These are phyloP conservation scores for Malurus cyaneus DNA, from an alignment of 2,113 vertebrate species.

Conservation along the genomic window DNA sequence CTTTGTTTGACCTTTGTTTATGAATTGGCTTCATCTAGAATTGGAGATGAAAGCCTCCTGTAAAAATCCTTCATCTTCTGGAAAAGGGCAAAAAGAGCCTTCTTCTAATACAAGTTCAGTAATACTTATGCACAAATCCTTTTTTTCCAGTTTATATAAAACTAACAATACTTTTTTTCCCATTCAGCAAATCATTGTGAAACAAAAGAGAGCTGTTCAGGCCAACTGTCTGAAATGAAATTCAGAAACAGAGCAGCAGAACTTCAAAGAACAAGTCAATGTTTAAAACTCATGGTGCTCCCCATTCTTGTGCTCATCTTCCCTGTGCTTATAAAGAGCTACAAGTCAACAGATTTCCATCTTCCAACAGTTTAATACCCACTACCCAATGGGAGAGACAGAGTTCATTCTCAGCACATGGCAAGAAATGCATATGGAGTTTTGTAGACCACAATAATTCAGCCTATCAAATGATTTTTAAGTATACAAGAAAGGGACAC, in stretches of 20 bases:
- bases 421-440: neutral
- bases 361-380: neutral
- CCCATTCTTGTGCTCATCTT: neutral
- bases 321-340: neutral
- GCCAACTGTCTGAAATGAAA: neutral
- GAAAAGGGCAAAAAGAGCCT: neutral
- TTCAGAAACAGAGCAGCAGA: neutral
- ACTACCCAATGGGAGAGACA: neutral
- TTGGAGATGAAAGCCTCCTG: neutral
- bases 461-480: neutral
- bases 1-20: constrained; percentile 25
- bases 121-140: neutral
- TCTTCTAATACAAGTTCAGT: neutral
- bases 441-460: neutral
- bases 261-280: neutral
- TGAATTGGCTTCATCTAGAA: neutral
- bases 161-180: neutral
- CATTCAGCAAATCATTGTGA: neutral
- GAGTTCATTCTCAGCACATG: neutral
- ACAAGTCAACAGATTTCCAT: neutral
- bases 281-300: neutral
- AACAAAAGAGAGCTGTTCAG: neutral
- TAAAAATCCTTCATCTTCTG: neutral
- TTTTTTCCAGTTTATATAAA: neutral
- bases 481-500: neutral